Percentiles rank a stretch among this genome's conserved stretches.
These are phyloP conservation scores for Drosophila kambysellisi DNA, from an alignment of 2,888 invertebrate genomes.

Conservation along the genomic window DNA sequence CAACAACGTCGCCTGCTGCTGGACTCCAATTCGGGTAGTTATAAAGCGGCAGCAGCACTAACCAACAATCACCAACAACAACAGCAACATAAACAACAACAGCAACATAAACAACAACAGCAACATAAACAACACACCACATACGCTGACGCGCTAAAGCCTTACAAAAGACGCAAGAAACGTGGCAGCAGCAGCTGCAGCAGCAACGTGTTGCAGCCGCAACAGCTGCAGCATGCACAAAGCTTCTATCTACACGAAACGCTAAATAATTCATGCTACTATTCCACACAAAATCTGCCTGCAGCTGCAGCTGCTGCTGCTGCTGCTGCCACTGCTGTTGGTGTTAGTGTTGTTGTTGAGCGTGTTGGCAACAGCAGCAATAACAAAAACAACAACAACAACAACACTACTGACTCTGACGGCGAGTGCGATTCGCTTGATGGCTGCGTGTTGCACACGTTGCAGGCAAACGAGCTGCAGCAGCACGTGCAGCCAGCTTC, in stretches of 20 bases:
- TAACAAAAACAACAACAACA: constrained; percentile 7
- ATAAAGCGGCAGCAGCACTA: constrained; percentile 63
- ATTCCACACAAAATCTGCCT: constrained; percentile 74
- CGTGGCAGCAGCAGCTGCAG: constrained; percentile 22
- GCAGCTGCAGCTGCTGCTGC: constrained; percentile 41
- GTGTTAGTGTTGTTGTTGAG: constrained; percentile 29
- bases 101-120: constrained; percentile 33
- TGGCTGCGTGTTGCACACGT: constrained; percentile 48
- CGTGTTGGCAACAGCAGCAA: constrained; percentile 32
- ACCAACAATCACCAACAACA: constrained; percentile 59
- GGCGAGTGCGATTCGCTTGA: constrained; percentile 60
- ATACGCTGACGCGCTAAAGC: constrained; percentile 27
- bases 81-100: no score
- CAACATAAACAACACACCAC: constrained; percentile 57
- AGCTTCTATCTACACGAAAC: constrained; percentile 57
- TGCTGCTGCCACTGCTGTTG: constrained; percentile 21
- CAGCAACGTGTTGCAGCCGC: constrained; percentile 31
- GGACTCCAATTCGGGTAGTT: constrained; percentile 85
- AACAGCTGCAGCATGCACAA: constrained; percentile 38
- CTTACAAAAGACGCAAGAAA: constrained; percentile 38
- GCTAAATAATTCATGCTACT: constrained; percentile 70
- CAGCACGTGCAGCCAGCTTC: constrained; percentile 68
- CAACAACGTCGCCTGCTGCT: constrained; percentile 79
- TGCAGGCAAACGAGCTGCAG: constrained; percentile 57
- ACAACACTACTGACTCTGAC: constrained; percentile 25